A percentile compares a stretch with the other conserved stretches of the same genome.
phyloP scores from a whole-genome alignment of 2,113 vertebrate species.

The Pterocles orientalis region DNA sequence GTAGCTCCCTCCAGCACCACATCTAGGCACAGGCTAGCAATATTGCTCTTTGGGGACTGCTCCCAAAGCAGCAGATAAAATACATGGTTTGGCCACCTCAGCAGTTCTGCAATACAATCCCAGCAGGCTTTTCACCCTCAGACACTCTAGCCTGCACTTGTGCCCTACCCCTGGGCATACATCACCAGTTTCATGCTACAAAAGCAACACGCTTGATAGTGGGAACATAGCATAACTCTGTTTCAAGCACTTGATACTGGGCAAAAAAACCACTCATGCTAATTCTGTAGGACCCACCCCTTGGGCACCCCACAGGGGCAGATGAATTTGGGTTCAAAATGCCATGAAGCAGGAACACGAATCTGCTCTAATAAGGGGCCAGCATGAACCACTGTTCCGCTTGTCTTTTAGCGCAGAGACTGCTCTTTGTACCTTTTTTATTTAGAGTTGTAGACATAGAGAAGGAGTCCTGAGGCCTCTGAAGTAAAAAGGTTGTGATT shows the following conservation, averaged over 20 bases:
- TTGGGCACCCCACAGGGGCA: not conserved
- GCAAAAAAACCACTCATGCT: not conserved
- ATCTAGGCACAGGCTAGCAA: not conserved
- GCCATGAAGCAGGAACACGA: not conserved
- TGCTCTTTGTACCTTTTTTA: not conserved
- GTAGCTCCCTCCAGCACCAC: not conserved
- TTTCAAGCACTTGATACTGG: not conserved
- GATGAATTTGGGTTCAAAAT: not conserved
- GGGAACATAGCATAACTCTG: not conserved
- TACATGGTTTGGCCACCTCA: not conserved
- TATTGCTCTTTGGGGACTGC: not conserved
- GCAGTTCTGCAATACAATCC: not conserved
- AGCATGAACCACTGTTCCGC: not conserved
- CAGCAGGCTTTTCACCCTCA: not conserved
- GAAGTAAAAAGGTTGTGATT: not conserved
- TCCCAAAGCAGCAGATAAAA: not conserved
- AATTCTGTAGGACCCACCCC: not conserved
- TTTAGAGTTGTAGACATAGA: not conserved
- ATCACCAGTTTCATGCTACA: not conserved
- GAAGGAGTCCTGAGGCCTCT: not conserved
- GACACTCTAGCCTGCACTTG: fast-evolving
- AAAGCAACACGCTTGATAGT: not conserved
- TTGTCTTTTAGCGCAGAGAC: not conserved
- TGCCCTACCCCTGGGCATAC: not conserved
- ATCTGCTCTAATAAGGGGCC: not conserved